Base-by-base conservation (phyloP, 2,113 vertebrate genomes). In the Nycticryphes semicollaris region DNA sequence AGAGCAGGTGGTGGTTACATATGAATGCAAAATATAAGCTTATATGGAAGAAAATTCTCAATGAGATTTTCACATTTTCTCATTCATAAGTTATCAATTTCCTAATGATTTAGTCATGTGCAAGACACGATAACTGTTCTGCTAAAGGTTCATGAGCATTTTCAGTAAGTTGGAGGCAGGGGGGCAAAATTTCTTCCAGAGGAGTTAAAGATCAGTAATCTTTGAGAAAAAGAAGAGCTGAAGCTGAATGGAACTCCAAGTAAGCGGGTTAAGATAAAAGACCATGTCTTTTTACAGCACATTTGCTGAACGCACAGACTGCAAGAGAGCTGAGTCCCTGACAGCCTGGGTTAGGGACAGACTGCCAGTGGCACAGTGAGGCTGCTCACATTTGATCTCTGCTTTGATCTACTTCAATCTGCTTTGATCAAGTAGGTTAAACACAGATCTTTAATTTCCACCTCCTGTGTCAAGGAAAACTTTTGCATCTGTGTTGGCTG, bases 1-100 rank as follows among this genome's bases (percentile, higher is more conserved):
- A 72, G 80, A 94, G 35, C 56, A 89, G 62, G 57, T 95, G 77
- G 73, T 96, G 66, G 30, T 54, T 87, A 84, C 39, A 57, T 53
- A 25, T 45, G 50, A 89, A 72, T 76, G 60, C 8, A 82, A 78
- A 94, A 64, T 39, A 77, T 11, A 51, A 68, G 27, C 21, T 82
- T 67, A 13, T 8, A 43, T 9, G 21, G n/a, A 66, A 84, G 85
- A 92, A 59, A 80, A 1, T 7, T 59, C 24, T 94, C 43, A 91
- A 28, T 81, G 68, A 74, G 16, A 43, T 78, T 94, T 87, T 51
- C 51, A 79, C 35, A 39, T 87, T 92, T 92, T 75, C 39, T 78
- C 60, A 90, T 81, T 89, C 47, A 37, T 81, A 92, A 84, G 23
- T 64, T 47, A 91, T 47, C 9, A 31, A 50, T 83, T 77, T 69